A percentile compares a stretch with the other conserved stretches of the same genome.
Conservation (phyloP, 2,888 invertebrate genomes). For the Nomada hirtipes region DNA sequence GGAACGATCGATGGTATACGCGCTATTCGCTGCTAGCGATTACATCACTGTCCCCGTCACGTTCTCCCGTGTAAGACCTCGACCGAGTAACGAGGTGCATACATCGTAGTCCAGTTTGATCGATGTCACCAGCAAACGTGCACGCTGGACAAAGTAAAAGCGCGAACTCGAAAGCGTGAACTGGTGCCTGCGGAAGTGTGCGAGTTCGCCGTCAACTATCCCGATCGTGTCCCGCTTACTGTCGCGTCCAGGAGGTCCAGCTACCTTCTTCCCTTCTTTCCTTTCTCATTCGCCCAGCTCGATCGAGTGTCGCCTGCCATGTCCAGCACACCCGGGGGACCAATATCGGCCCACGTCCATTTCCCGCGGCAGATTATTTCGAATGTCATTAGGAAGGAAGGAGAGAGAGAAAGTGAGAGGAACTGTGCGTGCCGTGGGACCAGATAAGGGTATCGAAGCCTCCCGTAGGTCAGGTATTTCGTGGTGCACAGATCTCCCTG, state of each 20-base stretch:
- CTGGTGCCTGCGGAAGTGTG: slow-evolving; percentile 1
- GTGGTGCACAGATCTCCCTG: slow-evolving; percentile 5
- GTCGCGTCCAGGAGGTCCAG: slow-evolving; percentile 19
- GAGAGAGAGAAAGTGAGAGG: slow-evolving; percentile 11
- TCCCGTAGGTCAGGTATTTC: slow-evolving; percentile 55
- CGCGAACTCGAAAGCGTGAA: slow-evolving; percentile 20
- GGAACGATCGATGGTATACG: background rate
- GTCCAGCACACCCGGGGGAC: slow-evolving; percentile 64
- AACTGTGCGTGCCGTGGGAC: slow-evolving; percentile 21
- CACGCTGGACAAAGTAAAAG: slow-evolving; percentile 37
- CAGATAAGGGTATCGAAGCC: slow-evolving; percentile 47
- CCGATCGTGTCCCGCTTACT: slow-evolving; percentile 20
- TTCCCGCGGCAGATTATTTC: slow-evolving; percentile 70
- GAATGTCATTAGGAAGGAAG: slow-evolving; percentile 63
- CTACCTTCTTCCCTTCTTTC: background rate
- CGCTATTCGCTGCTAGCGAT: background rate
- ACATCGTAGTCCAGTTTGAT: slow-evolving; percentile 44
- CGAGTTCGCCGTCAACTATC: slow-evolving; percentile 20
- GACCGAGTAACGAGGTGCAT: slow-evolving; percentile 20
- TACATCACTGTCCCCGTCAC: slow-evolving; percentile 18
- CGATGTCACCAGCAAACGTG: slow-evolving; percentile 48
- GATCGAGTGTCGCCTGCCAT: slow-evolving; percentile 57
- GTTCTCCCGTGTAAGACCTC: slow-evolving; percentile 18
- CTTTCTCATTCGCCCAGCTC: slow-evolving; percentile 13
- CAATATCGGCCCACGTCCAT: slow-evolving; percentile 69